A percentile compares a stretch with the other conserved stretches of the same genome.
Evolutionary conservation across 2,113 vertebrate species (phyloP).

Genomic region (Corvus hawaiiensis): DNA sequence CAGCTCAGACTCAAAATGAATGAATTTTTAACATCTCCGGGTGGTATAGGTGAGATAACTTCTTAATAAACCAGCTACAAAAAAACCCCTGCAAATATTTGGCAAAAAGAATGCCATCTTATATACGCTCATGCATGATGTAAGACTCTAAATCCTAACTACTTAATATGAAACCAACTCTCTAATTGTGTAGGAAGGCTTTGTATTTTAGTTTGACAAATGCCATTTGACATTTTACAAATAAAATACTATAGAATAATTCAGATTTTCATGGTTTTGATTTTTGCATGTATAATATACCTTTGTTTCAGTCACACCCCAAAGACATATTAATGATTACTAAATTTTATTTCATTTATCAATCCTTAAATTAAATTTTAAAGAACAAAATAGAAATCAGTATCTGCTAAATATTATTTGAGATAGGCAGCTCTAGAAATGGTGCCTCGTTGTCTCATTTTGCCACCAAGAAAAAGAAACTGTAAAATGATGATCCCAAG

Average conservation of each 20-base stretch:
- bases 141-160: not conserved
- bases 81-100: not conserved
- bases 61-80: not conserved
- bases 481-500: not conserved
- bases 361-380: not conserved
- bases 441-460: not conserved
- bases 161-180: not conserved
- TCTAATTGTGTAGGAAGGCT: not conserved
- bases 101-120: not conserved
- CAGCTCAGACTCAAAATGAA: not conserved
- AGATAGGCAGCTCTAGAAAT: not conserved
- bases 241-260: not conserved
- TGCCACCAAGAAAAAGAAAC: not conserved
- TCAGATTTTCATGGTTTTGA: not conserved
- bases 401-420: not conserved
- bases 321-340: not conserved
- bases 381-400: not conserved
- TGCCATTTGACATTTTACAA: not conserved
- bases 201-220: not conserved
- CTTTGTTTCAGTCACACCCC: fast-evolving
- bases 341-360: not conserved
- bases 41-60: not conserved
- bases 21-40: not conserved
- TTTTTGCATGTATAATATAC: not conserved
- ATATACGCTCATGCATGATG: not conserved